Evolutionary conservation across 1,140 invertebrate genomes (phyloP).

Genomic region (Macrocentrus cingulum): DNA sequence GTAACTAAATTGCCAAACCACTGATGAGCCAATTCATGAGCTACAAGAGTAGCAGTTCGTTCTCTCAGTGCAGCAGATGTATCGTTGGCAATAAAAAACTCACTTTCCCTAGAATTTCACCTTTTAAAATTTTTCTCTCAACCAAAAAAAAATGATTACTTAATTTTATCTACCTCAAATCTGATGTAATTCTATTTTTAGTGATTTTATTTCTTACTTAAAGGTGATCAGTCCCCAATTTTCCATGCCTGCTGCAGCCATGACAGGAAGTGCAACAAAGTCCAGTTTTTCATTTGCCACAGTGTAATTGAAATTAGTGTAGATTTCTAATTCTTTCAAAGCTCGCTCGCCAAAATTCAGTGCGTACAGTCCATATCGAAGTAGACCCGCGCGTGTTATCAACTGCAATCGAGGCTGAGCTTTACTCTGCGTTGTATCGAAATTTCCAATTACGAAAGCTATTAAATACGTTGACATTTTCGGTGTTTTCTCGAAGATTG

Average conservation of each 20-base stretch:
- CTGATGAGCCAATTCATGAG: conserved; percentile 68
- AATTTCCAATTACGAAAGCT: conserved; percentile 74
- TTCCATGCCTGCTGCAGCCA: conserved; percentile 82
- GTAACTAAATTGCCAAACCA: conserved; percentile 69
- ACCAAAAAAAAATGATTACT: too few relatives aligned
- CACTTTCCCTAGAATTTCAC: too few relatives aligned
- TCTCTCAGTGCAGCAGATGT: too few relatives aligned
- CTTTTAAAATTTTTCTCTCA: too few relatives aligned
- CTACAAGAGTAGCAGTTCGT: too few relatives aligned
- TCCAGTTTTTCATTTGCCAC: conserved; percentile 57
- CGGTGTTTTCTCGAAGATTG: conserved; percentile 33
- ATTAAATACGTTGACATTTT: conserved; percentile 77
- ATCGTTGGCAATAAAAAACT: too few relatives aligned
- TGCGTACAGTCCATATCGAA: too few relatives aligned
- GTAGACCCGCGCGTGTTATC: conserved; percentile 57
- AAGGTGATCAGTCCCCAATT: conserved; percentile 66
- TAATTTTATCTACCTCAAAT: too few relatives aligned
- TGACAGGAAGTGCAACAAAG: conserved; percentile 74
- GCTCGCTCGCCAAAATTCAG: conserved; percentile 36
- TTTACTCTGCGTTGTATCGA: conserved; percentile 40
- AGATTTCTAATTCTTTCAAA: conserved; percentile 34
- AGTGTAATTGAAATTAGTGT: conserved; percentile 30
- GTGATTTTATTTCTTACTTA: background rate
- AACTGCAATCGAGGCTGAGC: conserved; percentile 51
- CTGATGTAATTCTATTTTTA: too few relatives aligned